phyloP scores from a whole-genome alignment of 2,888 invertebrate genomes.

The Strigamia crassipes region DNA sequence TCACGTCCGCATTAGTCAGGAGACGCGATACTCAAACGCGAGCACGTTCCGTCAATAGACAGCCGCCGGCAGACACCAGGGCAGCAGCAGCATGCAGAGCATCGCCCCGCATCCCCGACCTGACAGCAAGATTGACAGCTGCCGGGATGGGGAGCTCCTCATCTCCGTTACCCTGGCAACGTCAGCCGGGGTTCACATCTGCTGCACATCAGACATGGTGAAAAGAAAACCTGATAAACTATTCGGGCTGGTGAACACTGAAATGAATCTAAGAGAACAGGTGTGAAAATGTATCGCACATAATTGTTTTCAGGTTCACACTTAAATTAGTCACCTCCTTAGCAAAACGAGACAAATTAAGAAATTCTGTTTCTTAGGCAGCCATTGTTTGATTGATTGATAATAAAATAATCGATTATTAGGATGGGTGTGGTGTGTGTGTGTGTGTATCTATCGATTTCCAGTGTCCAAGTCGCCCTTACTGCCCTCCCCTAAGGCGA shows the following conservation, averaged over 20 bases:
- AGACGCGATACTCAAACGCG: neutral
- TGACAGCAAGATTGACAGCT: constrained; percentile 45
- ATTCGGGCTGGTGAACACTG: neutral
- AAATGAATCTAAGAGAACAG: constrained; percentile 5
- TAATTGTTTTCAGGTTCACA: neutral
- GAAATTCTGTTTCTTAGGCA: neutral
- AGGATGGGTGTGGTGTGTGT: neutral
- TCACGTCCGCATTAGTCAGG: constrained; percentile 32
- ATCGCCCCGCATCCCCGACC: constrained; percentile 1
- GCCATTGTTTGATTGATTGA: neutral
- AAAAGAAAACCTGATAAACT: constrained; percentile 11
- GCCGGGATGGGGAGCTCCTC: constrained; percentile 1
- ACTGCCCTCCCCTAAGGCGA: constrained; percentile 4
- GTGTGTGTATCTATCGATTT: neutral
- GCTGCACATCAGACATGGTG: constrained; percentile 42
- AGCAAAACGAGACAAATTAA: neutral
- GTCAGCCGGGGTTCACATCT: constrained; percentile 36
- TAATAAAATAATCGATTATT: constrained; percentile 16
- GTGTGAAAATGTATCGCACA: neutral
- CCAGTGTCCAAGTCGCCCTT: constrained; percentile 5
- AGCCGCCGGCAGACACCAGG: constrained; percentile 22
- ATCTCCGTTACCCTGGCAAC: constrained; percentile 32
- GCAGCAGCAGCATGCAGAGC: constrained; percentile 25
- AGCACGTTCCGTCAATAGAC: constrained; percentile 45
- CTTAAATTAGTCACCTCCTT: neutral